Evolutionary conservation across 2,888 invertebrate genomes (phyloP).

Genomic region (Anoncus sp.): DNA sequence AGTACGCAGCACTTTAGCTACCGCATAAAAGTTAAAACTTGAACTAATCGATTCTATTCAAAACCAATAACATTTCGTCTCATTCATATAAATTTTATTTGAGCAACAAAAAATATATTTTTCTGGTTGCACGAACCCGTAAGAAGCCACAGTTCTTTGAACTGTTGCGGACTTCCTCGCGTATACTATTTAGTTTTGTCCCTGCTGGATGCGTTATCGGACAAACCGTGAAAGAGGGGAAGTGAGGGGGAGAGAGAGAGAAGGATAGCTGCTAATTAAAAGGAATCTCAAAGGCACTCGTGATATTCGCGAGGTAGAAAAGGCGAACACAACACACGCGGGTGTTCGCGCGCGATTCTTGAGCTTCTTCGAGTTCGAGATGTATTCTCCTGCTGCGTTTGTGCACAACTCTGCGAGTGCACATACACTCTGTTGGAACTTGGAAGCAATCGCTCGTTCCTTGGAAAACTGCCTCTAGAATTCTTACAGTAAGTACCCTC

Average conservation of each 20-base stretch:
- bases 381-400: slow-evolving; percentile 48
- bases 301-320: slow-evolving; percentile 56
- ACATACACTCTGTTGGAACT: slow-evolving; percentile 29
- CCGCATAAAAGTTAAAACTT: not conserved
- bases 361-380: slow-evolving; percentile 50
- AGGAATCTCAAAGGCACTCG: slow-evolving; percentile 67
- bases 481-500: slow-evolving; percentile 55
- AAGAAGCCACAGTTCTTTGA: not conserved
- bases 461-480: slow-evolving; percentile 57
- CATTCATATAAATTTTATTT: slow-evolving; percentile 12
- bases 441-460: slow-evolving; percentile 52
- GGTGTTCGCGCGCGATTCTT: slow-evolving; percentile 47
- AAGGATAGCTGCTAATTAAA: slow-evolving; percentile 65
- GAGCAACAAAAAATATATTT: slow-evolving; percentile 2
- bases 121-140: not conserved
- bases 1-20: not conserved
- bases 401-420: slow-evolving; percentile 43
- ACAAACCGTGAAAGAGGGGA: slow-evolving; percentile 37
- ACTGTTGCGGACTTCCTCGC: slow-evolving; percentile 16
- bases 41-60: not conserved
- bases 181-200: slow-evolving; percentile 33
- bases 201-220: slow-evolving; percentile 61
- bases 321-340: slow-evolving; percentile 43
- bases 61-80: not conserved
- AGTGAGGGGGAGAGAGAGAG: too few relatives aligned